Conservation (phyloP, 2,888 invertebrate genomes). For the Tortricodes alternella region DNA sequence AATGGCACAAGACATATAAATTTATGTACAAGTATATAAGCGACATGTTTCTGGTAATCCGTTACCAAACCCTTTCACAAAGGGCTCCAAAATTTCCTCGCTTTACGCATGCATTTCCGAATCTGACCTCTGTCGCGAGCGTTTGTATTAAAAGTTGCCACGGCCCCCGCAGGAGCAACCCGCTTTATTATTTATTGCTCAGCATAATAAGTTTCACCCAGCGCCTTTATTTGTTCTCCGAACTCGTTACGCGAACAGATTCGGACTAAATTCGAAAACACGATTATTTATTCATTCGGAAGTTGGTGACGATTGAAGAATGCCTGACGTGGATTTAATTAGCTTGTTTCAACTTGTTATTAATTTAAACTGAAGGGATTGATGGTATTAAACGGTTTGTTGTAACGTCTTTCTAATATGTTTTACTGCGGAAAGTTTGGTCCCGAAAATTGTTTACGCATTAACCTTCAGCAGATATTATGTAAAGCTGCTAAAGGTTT, state of each 20-base stretch:
- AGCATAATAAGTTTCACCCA: constrained; percentile 63
- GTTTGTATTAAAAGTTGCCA: constrained; percentile 13
- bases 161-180: constrained; percentile 30
- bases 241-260: constrained; percentile 77
- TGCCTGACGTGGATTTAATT: not conserved
- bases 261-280: constrained; percentile 71
- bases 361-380: too few relatives aligned
- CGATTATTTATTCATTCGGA: constrained; percentile 73
- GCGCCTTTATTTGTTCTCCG: constrained; percentile 70
- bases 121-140: constrained; percentile 8
- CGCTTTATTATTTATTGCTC: constrained; percentile 78
- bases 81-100: too few relatives aligned
- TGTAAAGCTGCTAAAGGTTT: too few relatives aligned
- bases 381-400: too few relatives aligned
- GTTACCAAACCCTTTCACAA: too few relatives aligned
- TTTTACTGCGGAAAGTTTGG: too few relatives aligned
- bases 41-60: too few relatives aligned
- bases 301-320: constrained; percentile 31
- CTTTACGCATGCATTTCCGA: not conserved
- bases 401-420: too few relatives aligned
- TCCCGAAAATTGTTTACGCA: too few relatives aligned
- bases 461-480: too few relatives aligned
- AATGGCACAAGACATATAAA: too few relatives aligned
- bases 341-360: not conserved
- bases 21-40: too few relatives aligned